Percentiles rank a stretch among this genome's conserved stretches.
phyloP scores from a whole-genome alignment of 1,140 invertebrate genomes.

The Drosophila jambulina region DNA sequence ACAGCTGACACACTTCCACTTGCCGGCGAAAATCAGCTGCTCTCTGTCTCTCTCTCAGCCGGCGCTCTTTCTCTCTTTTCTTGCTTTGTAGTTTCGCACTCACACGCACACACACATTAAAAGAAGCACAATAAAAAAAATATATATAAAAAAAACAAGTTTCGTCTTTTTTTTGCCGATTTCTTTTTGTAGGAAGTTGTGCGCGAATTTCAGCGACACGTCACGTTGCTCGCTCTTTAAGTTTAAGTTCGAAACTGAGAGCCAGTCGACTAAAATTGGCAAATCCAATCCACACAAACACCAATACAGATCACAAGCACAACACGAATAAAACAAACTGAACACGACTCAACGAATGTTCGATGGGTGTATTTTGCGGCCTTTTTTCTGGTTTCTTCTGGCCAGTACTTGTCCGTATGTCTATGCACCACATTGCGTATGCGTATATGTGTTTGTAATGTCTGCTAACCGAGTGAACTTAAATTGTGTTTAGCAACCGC shows the following conservation, averaged over 20 bases:
- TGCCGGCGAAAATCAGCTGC: slow-evolving; percentile 81
- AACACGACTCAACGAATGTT: slow-evolving; percentile 40
- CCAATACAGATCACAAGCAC: slow-evolving; percentile 42
- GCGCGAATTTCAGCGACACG: slow-evolving; percentile 71
- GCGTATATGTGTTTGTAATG: slow-evolving; percentile 34
- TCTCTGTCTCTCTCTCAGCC: slow-evolving; percentile 22
- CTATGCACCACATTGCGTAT: slow-evolving; percentile 21
- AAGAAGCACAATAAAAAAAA: slow-evolving; percentile 31
- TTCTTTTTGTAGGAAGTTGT: slow-evolving; percentile 65
- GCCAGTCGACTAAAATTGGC: slow-evolving; percentile 78
- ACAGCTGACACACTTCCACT: slow-evolving; percentile 71
- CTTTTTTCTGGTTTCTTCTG: slow-evolving; percentile 42
- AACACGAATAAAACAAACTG: slow-evolving; percentile 34
- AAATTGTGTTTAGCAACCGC: slow-evolving; percentile 70
- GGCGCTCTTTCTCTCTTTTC: not conserved
- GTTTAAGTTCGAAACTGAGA: slow-evolving; percentile 82
- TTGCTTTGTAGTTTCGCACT: slow-evolving; percentile 25
- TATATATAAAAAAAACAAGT: slow-evolving; percentile 38
- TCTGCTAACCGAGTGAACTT: slow-evolving; percentile 80
- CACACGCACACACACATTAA: slow-evolving; percentile 26
- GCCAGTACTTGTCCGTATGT: slow-evolving; percentile 21
- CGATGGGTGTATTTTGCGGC: slow-evolving; percentile 29
- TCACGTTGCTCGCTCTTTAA: slow-evolving; percentile 83
- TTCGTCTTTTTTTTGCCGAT: slow-evolving; percentile 18
- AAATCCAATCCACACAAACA: slow-evolving; percentile 56